Evolutionary conservation across 2,888 invertebrate genomes (phyloP).

Genomic region (Tyria jacobaeae): DNA sequence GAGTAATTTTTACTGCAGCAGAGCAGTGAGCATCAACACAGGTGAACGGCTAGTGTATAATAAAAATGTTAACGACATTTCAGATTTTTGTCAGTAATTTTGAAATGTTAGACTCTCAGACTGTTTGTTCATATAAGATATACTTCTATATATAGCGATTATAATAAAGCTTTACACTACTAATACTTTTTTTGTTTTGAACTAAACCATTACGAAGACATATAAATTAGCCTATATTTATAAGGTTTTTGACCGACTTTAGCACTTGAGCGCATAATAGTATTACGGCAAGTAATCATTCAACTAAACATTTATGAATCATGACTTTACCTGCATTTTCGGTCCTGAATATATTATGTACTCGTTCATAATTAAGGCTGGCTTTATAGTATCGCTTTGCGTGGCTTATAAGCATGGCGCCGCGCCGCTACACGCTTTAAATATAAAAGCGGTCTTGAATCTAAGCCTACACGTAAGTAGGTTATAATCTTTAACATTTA

Average conservation of each 20-base stretch:
- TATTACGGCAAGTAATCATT: background rate
- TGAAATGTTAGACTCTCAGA: no score
- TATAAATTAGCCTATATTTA: background rate
- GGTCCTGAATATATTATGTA: background rate
- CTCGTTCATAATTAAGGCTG: background rate
- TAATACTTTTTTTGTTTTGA: background rate
- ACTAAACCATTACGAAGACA: background rate
- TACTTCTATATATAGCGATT: no score
- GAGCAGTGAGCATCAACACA: no score
- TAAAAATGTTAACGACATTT: no score
- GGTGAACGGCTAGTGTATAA: no score
- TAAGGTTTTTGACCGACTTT: background rate
- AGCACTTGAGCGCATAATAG: background rate
- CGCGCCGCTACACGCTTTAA: no score
- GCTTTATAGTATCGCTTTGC: background rate
- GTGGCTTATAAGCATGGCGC: background rate
- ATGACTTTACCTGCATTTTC: background rate
- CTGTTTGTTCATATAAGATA: no score
- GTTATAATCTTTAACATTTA: no score
- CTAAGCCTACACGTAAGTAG: no score
- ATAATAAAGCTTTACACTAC: background rate
- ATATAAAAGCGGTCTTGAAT: no score
- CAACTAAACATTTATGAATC: slow-evolving; percentile 1
- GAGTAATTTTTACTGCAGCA: no score
- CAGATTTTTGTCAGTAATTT: no score